phyloP scores from a whole-genome alignment of 2,797 vertebrate species.

The Onychomys leucogaster region DNA sequence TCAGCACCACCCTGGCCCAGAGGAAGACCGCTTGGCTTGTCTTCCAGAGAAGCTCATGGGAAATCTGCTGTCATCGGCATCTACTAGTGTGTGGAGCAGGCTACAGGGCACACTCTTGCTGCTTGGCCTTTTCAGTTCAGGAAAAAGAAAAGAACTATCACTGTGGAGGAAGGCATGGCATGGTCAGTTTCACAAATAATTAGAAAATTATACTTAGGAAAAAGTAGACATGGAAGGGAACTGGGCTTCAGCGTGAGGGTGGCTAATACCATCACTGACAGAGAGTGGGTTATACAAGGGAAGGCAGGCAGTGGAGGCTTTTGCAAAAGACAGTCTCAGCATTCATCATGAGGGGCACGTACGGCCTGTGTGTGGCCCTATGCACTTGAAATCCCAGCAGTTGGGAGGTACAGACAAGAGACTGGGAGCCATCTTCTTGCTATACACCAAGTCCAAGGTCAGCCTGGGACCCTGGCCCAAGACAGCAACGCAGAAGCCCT shows the following conservation, averaged over 20 bases:
- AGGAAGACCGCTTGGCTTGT: neutral
- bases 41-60: rapidly evolving
- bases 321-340: rapidly evolving
- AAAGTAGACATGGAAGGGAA: neutral
- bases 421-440: neutral
- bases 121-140: neutral
- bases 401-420: neutral
- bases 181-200: neutral
- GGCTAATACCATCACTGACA: too few relatives aligned
- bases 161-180: neutral
- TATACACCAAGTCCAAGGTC: neutral
- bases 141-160: too few relatives aligned
- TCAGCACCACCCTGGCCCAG: neutral
- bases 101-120: neutral
- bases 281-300: rapidly evolving
- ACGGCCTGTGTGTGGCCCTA: neutral
- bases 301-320: neutral
- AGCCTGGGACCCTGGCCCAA: neutral
- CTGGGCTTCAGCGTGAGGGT: neutral
- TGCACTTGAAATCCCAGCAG: neutral
- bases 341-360: neutral
- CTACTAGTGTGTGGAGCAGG: rapidly evolving
- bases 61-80: neutral
- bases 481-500: too few relatives aligned
- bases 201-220: neutral